phyloP scores from a whole-genome alignment of 2,113 vertebrate species.

The Prunella fulvescens region DNA sequence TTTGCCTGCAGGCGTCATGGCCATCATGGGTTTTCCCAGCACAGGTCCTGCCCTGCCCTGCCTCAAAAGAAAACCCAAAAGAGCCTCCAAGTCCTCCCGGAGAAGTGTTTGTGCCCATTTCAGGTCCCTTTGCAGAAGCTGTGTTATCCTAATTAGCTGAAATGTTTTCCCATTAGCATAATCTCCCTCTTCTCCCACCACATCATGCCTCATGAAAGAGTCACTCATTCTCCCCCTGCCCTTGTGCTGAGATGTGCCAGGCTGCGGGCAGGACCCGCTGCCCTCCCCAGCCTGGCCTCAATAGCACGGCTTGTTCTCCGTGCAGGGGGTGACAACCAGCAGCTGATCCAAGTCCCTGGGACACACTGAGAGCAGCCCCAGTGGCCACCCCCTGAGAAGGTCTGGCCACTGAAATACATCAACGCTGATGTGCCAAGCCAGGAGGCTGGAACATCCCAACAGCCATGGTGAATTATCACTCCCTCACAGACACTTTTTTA shows the following conservation, averaged over 20 bases:
- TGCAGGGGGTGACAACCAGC: background rate
- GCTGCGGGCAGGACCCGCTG: background rate
- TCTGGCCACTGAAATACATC: background rate
- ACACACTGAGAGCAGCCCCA: background rate
- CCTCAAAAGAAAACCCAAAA: background rate
- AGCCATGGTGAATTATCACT: background rate
- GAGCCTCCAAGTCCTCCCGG: background rate
- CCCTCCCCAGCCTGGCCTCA: background rate
- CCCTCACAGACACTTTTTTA: background rate
- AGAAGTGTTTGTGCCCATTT: slow-evolving; percentile 1
- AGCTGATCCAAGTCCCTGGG: background rate
- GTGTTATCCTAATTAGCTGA: background rate
- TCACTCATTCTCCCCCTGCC: background rate
- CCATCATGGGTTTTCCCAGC: background rate
- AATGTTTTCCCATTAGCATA: background rate
- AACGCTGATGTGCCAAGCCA: background rate
- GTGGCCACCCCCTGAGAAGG: rapidly evolving
- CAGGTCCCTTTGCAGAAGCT: background rate
- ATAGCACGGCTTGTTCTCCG: background rate
- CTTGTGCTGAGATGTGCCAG: slow-evolving; percentile 25
- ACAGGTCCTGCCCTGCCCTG: background rate
- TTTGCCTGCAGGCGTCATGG: background rate
- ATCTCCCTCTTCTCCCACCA: background rate
- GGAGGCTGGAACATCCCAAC: background rate
- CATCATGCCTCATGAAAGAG: slow-evolving; percentile 41